Evolutionary conservation across 2,797 vertebrate genomes (phyloP), one percentile per base, ranked within the genome.

Genomic region (Botia kubotai): DNA sequence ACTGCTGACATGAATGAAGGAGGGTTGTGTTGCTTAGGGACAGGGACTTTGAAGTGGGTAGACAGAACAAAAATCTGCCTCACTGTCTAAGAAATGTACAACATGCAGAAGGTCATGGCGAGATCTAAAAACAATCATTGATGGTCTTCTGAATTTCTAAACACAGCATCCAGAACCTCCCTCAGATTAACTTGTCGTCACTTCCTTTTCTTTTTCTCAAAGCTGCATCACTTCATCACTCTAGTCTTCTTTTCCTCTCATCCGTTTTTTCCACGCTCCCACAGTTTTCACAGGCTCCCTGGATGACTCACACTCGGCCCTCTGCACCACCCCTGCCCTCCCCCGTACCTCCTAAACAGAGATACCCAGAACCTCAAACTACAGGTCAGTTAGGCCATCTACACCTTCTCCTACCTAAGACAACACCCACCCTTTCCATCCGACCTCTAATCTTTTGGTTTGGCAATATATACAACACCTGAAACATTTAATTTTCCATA

Each of bases 221-320:
- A 92, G 91, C 92, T 89, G 91, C 91, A 91, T 92, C 91, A 89
- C 91, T 91, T 90, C 91, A 94, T 79, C 43, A 33, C 73, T 79
- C 55, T 46, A 48, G 81, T 78, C 72, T 91, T 90, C 90, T 87
- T 91, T 91, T 81, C 79, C 75, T 72, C 77, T 85, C 75, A 26
- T 65, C 82, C 46, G 75, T 83, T 79, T 80, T 67, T 83, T 85
- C 67, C 48, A 67, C 68, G 82, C 93, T 93, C 92, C 91, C 93
- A 93, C 93, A 92, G 90, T 90, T 93, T 92, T 93, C 87, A 82
- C 91, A 93, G 91, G 92, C 93, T 93, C 91, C 92, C 92, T 90
- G 89, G 90, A 90, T 84, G 83, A 92, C 89, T 90, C 87, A 87
- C 86, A 78, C 83, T 12, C 80, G 79, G 83, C 84, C 85, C 79